A percentile compares a stretch with the other conserved stretches of the same genome.
phyloP scores from a whole-genome alignment of 1,140 invertebrate species.

The Orius insidiosus region DNA sequence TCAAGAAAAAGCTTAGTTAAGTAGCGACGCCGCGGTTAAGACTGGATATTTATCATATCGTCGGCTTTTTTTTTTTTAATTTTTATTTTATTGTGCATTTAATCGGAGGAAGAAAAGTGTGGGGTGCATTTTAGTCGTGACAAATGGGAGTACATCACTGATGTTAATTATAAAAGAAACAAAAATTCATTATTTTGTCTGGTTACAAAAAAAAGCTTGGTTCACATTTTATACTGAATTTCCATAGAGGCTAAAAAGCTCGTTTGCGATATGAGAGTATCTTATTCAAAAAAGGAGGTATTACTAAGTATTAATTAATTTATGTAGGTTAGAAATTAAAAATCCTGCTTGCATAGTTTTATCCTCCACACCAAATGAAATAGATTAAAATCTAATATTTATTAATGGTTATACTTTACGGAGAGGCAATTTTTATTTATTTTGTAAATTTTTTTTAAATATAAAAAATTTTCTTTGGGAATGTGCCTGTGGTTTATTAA shows the following conservation, averaged over 20 bases:
- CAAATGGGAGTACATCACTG: constrained; percentile 1
- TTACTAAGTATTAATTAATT: constrained; percentile 13
- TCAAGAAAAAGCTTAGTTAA: constrained; percentile 9
- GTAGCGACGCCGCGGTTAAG: constrained; percentile 9
- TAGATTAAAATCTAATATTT: constrained; percentile 12
- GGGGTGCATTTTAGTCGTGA: constrained; percentile 6
- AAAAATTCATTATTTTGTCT: constrained; percentile 8
- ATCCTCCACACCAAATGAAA: constrained; percentile 11
- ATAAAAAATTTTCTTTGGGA: no score
- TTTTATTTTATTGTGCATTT: constrained; percentile 5
- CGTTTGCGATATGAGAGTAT: neutral
- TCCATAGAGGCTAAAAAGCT: constrained; percentile 4
- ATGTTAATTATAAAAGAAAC: constrained; percentile 4
- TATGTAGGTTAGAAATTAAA: constrained; percentile 10
- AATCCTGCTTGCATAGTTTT: constrained; percentile 11
- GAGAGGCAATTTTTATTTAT: constrained; percentile 2
- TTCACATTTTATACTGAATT: constrained; percentile 2
- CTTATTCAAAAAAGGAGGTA: constrained; percentile 10
- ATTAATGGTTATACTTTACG: constrained; percentile 6
- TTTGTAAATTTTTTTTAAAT: no score
- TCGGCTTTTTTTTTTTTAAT: constrained; percentile 2
- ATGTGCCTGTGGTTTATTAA: no score
- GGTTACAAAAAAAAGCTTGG: neutral
- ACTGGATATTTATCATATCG: constrained; percentile 13
- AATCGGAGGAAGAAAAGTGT: constrained; percentile 3